phyloP scores from a whole-genome alignment of 2,888 invertebrate species.

The Alloscopus bannaensis region DNA sequence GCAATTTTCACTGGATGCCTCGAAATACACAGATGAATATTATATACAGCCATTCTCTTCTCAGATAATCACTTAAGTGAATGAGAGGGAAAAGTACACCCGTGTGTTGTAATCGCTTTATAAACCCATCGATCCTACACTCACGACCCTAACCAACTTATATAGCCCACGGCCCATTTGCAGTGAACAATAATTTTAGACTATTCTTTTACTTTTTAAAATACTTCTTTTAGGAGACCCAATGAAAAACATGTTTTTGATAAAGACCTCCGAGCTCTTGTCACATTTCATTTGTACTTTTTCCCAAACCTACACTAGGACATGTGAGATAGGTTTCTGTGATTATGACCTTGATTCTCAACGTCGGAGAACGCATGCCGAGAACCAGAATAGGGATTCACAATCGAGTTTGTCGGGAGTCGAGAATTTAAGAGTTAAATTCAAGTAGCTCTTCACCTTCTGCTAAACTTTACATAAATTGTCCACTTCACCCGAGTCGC shows the following conservation, averaged over 20 bases:
- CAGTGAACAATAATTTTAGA: constrained; percentile 27
- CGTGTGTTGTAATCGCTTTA: constrained; percentile 42
- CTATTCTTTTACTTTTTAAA: background rate
- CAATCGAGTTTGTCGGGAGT: background rate
- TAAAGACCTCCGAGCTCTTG: constrained; percentile 52
- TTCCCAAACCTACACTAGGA: background rate
- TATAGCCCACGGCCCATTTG: constrained; percentile 46
- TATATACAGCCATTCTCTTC: constrained; percentile 9
- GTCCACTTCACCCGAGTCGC: background rate
- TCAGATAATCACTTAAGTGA: background rate
- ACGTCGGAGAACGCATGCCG: no score
- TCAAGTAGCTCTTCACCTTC: constrained; percentile 32
- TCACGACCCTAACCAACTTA: constrained; percentile 31
- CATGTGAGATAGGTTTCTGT: no score
- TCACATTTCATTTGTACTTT: constrained; percentile 48
- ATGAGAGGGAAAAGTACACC: constrained; percentile 22
- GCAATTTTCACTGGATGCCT: no score
- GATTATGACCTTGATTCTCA: constrained; percentile 32
- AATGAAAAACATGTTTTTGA: constrained; percentile 19
- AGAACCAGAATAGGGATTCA: no score
- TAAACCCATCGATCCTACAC: constrained; percentile 21
- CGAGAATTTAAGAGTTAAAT: constrained; percentile 23
- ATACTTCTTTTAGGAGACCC: constrained; percentile 1
- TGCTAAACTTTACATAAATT: background rate
- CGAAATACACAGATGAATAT: constrained; percentile 31